These are phyloP conservation scores for Percopsis omiscomaycus DNA, from an alignment of 2,797 vertebrate species.

Conservation along the genomic window DNA sequence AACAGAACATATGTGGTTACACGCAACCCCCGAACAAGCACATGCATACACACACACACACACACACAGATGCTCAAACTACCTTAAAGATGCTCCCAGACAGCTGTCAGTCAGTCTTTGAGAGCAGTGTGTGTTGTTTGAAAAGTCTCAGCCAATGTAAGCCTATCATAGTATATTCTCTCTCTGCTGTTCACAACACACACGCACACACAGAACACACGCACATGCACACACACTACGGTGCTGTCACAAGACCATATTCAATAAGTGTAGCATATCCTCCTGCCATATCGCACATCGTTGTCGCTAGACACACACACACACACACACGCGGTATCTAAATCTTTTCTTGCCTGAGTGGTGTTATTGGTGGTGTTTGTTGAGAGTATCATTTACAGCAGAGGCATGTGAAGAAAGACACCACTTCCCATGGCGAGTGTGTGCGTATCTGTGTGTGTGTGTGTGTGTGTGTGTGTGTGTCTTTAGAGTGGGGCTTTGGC, in stretches of 20 bases:
- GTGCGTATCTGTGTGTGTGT: constrained; percentile 38
- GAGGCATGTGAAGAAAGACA: constrained; percentile 79
- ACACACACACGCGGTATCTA: constrained; percentile 45
- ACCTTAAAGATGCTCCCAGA: constrained; percentile 25
- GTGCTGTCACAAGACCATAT: constrained; percentile 66
- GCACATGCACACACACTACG: constrained; percentile 23
- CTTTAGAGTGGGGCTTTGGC: constrained; percentile 88
- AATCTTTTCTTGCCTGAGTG: constrained; percentile 54
- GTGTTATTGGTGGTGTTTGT: constrained; percentile 81
- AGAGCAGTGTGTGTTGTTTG: constrained; percentile 50
- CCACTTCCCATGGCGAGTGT: constrained; percentile 77
- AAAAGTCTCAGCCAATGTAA: constrained; percentile 61
- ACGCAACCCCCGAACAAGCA: not conserved
- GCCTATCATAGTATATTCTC: constrained; percentile 68
- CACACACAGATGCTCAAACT: constrained; percentile 7
- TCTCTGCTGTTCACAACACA: constrained; percentile 62
- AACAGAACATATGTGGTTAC: not conserved
- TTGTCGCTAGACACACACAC: constrained; percentile 40
- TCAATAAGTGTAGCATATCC: constrained; percentile 77
- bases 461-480: constrained; percentile 73
- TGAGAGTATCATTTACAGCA: constrained; percentile 90
- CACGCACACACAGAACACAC: constrained; percentile 34
- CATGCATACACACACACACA: not conserved
- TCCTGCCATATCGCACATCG: constrained; percentile 67
- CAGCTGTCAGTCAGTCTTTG: constrained; percentile 63